phyloP scores from a whole-genome alignment of 1,140 invertebrate species.

The Drosophila repleta region DNA sequence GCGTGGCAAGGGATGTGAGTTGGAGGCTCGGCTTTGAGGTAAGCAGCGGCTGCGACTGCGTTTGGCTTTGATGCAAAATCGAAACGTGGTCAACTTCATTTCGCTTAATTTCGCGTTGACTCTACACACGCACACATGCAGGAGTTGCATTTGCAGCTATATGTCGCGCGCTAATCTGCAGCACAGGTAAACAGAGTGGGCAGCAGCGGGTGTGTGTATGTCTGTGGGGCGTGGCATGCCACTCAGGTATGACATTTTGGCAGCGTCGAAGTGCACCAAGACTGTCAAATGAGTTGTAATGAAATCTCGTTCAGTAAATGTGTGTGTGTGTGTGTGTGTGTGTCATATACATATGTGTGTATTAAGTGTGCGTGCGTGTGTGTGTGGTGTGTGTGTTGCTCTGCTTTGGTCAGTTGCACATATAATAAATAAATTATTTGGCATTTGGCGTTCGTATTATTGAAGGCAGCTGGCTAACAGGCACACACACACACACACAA shows the following conservation, averaged over 20 bases:
- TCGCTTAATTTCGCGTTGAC: constrained; percentile 78
- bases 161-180: constrained; percentile 63
- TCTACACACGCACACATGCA: constrained; percentile 25
- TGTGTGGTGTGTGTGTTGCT: constrained; percentile 35
- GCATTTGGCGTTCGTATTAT: constrained; percentile 80
- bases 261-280: constrained; percentile 79
- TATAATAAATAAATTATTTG: constrained; percentile 82
- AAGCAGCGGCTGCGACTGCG: constrained; percentile 45
- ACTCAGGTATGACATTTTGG: constrained; percentile 81
- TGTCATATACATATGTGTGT: background rate
- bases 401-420: constrained; percentile 61
- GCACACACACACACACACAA: constrained; percentile 34
- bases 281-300: constrained; percentile 83
- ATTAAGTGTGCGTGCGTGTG: constrained; percentile 10
- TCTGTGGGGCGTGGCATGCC: constrained; percentile 40
- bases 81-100: constrained; percentile 82
- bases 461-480: constrained; percentile 66
- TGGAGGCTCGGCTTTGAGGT: background rate
- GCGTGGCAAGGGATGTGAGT: background rate
- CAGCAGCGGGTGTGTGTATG: background rate
- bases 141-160: constrained; percentile 15
- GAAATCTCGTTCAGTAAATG: constrained; percentile 72
- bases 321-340: constrained; percentile 12
- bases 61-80: constrained; percentile 80
- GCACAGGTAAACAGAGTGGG: constrained; percentile 10